Conservation (phyloP, 2,888 invertebrate genomes). For the Papilio protenor region DNA sequence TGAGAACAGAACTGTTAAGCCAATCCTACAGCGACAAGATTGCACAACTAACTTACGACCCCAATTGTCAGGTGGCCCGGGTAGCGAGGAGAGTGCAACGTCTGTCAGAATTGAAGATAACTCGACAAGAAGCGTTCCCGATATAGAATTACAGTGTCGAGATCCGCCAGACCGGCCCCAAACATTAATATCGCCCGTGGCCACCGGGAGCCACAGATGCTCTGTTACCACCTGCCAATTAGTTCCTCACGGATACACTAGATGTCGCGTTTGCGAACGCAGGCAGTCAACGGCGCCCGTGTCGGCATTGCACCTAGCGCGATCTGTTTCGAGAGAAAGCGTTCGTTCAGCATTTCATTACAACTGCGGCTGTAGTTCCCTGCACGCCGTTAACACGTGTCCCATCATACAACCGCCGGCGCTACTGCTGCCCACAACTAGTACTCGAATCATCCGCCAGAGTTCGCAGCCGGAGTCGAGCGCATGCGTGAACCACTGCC, state of each 20-base stretch:
- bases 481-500: conserved; percentile 87
- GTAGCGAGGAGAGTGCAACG: conserved; percentile 90
- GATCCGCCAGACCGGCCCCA: conserved; percentile 83
- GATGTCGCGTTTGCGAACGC: conserved; percentile 89
- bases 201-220: conserved; percentile 85
- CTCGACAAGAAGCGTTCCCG: conserved; percentile 90
- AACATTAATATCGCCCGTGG: conserved; percentile 82
- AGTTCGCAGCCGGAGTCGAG: conserved; percentile 93
- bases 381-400: conserved; percentile 85
- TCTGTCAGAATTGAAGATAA: conserved; percentile 86
- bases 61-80: conserved; percentile 88
- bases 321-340: conserved; percentile 93
- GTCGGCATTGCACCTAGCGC: conserved; percentile 90
- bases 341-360: conserved; percentile 89
- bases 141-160: conserved; percentile 91
- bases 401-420: conserved; percentile 88
- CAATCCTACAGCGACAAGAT: conserved; percentile 93
- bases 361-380: conserved; percentile 84
- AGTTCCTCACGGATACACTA: conserved; percentile 86
- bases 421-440: conserved; percentile 88
- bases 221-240: conserved; percentile 87
- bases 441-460: conserved; percentile 93
- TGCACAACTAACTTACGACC: conserved; percentile 91
- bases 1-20: conserved; percentile 86
- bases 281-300: conserved; percentile 92